Percentiles rank a stretch among this genome's conserved stretches.
phyloP scores from a whole-genome alignment of 37 sponge, comb jelly and placozoan genomes.

The Dysidea cf. avara region DNA sequence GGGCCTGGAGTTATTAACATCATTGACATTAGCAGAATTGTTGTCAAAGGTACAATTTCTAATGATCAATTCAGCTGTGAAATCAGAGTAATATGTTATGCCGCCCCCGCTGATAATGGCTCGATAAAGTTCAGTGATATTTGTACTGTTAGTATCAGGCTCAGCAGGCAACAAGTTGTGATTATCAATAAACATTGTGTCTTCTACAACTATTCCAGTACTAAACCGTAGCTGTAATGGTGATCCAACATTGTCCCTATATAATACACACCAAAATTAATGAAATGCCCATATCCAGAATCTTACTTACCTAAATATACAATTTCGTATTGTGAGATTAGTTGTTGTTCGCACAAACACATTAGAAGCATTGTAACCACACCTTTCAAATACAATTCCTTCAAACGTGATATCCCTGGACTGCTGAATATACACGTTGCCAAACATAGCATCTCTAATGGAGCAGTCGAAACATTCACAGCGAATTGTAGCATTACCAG shows the following conservation, averaged over 20 bases:
- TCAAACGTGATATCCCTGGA: conserved; percentile 14
- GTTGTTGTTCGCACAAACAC: conserved; percentile 33
- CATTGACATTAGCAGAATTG: conserved; percentile 43
- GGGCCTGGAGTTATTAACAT: conserved; percentile 36
- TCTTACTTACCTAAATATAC: conserved; percentile 57
- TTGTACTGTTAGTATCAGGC: conserved; percentile 14
- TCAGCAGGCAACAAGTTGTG: conserved; percentile 6
- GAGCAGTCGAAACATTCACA: conserved; percentile 36
- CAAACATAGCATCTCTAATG: conserved; percentile 7
- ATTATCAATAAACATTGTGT: conserved; percentile 53
- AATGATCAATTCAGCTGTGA: conserved; percentile 22
- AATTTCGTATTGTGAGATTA: conserved; percentile 33
- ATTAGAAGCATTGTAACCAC: conserved; percentile 57
- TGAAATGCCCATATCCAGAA: background rate
- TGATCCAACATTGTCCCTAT: conserved; percentile 55
- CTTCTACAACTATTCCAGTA: conserved; percentile 16
- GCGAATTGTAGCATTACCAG: conserved; percentile 19
- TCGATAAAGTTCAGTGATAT: conserved; percentile 19
- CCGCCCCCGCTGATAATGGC: conserved; percentile 48
- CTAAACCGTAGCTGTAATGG: conserved; percentile 34
- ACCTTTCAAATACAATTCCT: conserved; percentile 54
- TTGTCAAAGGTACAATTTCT: conserved; percentile 44
- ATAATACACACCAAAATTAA: background rate
- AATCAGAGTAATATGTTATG: conserved; percentile 48
- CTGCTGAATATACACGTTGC: conserved; percentile 32